Evolutionary conservation across 2,797 vertebrate genomes (phyloP), one percentile per base, ranked within the genome.

Genomic region (Enteromius mattozi): DNA sequence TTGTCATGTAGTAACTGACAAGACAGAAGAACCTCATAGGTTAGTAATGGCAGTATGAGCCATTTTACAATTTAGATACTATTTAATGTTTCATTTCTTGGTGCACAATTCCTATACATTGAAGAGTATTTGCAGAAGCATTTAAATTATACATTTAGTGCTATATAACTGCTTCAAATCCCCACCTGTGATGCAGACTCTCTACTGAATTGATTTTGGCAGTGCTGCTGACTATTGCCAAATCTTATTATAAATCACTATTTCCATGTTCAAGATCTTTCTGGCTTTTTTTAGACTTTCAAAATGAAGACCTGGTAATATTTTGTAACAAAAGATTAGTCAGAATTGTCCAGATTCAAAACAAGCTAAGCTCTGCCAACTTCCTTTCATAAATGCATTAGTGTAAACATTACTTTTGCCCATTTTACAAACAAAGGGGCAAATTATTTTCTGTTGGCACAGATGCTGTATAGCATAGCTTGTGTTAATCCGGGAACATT

Each of bases 381-480:
- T 54, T 33, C 2, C 1, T n/a, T 42, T 66, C 6, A 8, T 54
- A 42, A 49, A 21, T 54, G 65, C 21, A 69, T 80, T 69, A 12
- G 45, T 40, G 19, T 56, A 45, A 27, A 40, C n/a, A 6, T 68
- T n/a, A 51, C 35, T 68, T 59, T 42, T 59, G 75, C 35, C 33
- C 6, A 27, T 78, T 78, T 78, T 65, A 30, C 42, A 66, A 79
- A 49, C 40, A 21, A 61, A 79, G 42, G 61, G 17, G 61, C 42
- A 33, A 45, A 66, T 65, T 40, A 8, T 81, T 72, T 81, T 81
- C 51, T 30, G 35, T 66, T 80, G 63, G 63, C 45, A 65, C 78
- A 80, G 78, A 66, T 79, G 61, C 40, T 65, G 61, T n/a, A 66
- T n/a, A 35, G 27, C 61, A 49, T 79, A 78, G 33, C 51, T 77